Evolutionary conservation across 2,797 vertebrate genomes (phyloP).

Genomic region (Microchirus variegatus): DNA sequence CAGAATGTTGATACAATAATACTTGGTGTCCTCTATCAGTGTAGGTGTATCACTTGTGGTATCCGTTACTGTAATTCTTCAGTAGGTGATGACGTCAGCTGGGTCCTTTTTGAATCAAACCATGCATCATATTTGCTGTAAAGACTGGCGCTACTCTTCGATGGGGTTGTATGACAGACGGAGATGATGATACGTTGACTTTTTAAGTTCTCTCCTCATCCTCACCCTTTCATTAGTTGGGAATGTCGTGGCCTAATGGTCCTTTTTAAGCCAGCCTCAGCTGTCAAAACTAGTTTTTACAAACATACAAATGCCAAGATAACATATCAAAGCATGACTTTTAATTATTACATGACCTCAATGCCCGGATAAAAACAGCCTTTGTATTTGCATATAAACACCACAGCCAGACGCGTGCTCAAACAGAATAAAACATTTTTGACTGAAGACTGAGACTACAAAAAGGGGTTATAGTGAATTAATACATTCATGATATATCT

Average conservation of each 20-base stretch:
- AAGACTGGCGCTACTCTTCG: conserved; percentile 25
- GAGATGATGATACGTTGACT: conserved; percentile 58
- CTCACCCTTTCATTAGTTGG: conserved; percentile 68
- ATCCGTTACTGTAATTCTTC: conserved; percentile 20
- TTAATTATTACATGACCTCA: conserved; percentile 11
- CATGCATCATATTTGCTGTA: conserved; percentile 12
- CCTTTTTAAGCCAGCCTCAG: conserved; percentile 52
- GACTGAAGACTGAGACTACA: background rate
- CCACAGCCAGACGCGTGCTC: background rate
- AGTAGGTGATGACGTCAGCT: conserved; percentile 17
- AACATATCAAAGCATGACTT: conserved; percentile 23
- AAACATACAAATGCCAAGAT: conserved; percentile 24
- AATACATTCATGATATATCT: conserved; percentile 14
- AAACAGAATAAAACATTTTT: background rate
- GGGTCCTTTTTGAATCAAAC: conserved; percentile 30
- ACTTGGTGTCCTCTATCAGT: conserved; percentile 17
- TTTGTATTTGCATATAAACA: conserved; percentile 5
- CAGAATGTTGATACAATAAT: conserved; percentile 26
- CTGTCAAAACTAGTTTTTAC: conserved; percentile 46
- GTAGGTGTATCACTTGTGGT: conserved; percentile 12
- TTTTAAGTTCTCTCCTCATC: conserved; percentile 42
- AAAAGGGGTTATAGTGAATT: conserved; percentile 3
- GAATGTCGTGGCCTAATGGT: conserved; percentile 58
- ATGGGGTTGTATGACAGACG: conserved; percentile 40
- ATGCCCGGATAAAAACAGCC: background rate